A percentile compares a stretch with the other conserved stretches of the same genome.
phyloP scores from a whole-genome alignment of 2,888 invertebrate genomes.

The Cosmia trapezina region DNA sequence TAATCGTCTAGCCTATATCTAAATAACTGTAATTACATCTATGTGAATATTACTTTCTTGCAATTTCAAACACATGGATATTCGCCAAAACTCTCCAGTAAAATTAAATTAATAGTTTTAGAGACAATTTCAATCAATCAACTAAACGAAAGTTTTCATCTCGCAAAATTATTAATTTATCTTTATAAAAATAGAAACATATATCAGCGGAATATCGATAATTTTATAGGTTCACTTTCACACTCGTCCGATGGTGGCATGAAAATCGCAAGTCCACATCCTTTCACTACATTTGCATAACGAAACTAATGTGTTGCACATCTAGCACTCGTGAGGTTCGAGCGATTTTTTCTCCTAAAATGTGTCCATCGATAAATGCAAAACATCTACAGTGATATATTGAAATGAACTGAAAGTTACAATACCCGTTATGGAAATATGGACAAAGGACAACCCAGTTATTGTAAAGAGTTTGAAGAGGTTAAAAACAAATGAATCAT shows the following conservation, averaged over 20 bases:
- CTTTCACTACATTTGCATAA: slow-evolving; percentile 79
- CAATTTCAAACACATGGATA: not conserved
- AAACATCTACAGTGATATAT: slow-evolving; percentile 28
- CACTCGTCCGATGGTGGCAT: slow-evolving; percentile 52
- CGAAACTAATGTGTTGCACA: slow-evolving; percentile 63
- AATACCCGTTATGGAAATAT: slow-evolving; percentile 3
- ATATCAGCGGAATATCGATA: slow-evolving; percentile 36
- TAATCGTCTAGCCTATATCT: slow-evolving; percentile 20
- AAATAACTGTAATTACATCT: not conserved
- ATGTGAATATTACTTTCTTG: slow-evolving; percentile 5
- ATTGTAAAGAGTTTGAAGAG: slow-evolving; percentile 16
- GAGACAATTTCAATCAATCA: slow-evolving; percentile 26
- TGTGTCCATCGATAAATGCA: slow-evolving; percentile 35
- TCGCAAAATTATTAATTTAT: slow-evolving; percentile 4
- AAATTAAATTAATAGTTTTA: slow-evolving; percentile 1
- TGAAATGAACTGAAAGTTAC: slow-evolving; percentile 23
- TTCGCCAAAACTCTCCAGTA: slow-evolving; percentile 1
- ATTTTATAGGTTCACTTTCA: slow-evolving; percentile 65
- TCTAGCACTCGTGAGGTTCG: slow-evolving; percentile 51
- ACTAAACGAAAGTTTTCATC: slow-evolving; percentile 28
- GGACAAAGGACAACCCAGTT: too few relatives aligned
- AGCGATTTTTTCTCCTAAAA: slow-evolving; percentile 55
- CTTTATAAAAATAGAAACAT: slow-evolving; percentile 11
- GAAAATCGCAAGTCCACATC: slow-evolving; percentile 67
- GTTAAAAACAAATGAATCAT: slow-evolving; percentile 33